A percentile compares a stretch with the other conserved stretches of the same genome.
Conservation (phyloP, 2,113 vertebrate genomes). For the Buteo buteo region DNA sequence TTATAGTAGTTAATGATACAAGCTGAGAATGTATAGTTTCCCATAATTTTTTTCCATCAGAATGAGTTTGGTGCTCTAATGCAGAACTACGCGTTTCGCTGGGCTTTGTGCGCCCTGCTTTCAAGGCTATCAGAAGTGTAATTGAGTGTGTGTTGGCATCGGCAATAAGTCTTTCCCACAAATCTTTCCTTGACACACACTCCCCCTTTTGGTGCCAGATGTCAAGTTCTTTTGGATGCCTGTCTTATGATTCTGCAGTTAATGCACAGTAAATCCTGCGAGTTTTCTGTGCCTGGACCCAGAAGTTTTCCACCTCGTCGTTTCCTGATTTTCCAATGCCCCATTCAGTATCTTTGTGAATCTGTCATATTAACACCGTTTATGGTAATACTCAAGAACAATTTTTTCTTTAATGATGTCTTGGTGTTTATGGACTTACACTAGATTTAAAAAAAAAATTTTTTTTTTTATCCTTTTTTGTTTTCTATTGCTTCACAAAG, state of each 20-base stretch:
- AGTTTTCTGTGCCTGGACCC: not conserved
- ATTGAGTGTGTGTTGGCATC: not conserved
- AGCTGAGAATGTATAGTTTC: not conserved
- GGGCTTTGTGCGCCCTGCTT: not conserved
- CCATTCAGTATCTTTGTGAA: fast-evolving
- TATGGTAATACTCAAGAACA: fast-evolving
- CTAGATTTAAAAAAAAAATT: not conserved
- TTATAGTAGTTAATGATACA: not conserved
- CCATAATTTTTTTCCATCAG: not conserved
- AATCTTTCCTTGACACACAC: constrained; percentile 30
- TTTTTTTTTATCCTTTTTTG: not conserved
- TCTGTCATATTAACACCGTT: not conserved
- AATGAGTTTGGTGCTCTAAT: not conserved
- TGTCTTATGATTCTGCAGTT: not conserved
- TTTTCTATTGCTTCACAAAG: not conserved
- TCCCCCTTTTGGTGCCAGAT: constrained; percentile 53
- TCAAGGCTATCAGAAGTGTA: not conserved
- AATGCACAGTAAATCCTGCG: not conserved
- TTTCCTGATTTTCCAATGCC: not conserved
- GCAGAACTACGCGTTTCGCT: not conserved
- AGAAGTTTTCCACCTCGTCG: not conserved
- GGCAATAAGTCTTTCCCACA: not conserved
- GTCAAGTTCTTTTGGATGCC: constrained; percentile 7
- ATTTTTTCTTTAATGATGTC: fast-evolving
- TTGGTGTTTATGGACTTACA: not conserved